These are phyloP conservation scores for Drosophila tsacasi DNA, from an alignment of 1,140 invertebrate species.

Conservation along the genomic window DNA sequence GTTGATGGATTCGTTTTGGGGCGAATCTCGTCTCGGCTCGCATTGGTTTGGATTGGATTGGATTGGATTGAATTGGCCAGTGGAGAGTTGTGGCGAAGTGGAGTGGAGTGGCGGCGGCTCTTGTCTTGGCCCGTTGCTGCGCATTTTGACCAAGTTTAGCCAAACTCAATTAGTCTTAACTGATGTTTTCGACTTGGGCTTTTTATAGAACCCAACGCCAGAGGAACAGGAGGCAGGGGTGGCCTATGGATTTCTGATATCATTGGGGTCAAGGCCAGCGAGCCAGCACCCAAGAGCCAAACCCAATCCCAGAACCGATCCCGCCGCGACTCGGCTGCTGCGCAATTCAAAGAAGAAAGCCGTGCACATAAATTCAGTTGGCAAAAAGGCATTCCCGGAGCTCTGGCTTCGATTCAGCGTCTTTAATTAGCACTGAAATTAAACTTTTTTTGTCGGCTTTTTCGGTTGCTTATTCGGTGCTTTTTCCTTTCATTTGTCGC, in stretches of 20 bases:
- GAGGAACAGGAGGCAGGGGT: slow-evolving; percentile 34
- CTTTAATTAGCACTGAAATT: slow-evolving; percentile 80
- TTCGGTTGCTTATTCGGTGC: slow-evolving; percentile 11
- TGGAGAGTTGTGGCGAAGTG: slow-evolving; percentile 17
- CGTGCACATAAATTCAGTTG: slow-evolving; percentile 65
- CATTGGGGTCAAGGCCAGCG: slow-evolving; percentile 68
- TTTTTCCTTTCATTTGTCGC: slow-evolving; percentile 52
- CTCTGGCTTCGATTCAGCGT: slow-evolving; percentile 37
- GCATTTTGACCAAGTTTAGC: slow-evolving; percentile 77
- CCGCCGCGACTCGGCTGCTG: slow-evolving; percentile 37
- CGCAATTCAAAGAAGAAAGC: slow-evolving; percentile 79
- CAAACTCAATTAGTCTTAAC: slow-evolving; percentile 78
- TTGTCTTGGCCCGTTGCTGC: slow-evolving; percentile 46
- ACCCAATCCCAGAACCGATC: slow-evolving; percentile 28
- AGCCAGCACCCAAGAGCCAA: slow-evolving; percentile 34
- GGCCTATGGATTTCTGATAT: slow-evolving; percentile 56
- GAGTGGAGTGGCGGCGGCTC: slow-evolving; percentile 42
- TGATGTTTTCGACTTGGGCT: slow-evolving; percentile 55
- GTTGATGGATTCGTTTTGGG: slow-evolving; percentile 70
- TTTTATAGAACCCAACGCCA: slow-evolving; percentile 45
- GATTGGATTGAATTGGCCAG: slow-evolving; percentile 40
- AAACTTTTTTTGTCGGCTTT: slow-evolving; percentile 33
- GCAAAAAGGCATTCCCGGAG: slow-evolving; percentile 19
- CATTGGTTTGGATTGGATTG: slow-evolving; percentile 34
- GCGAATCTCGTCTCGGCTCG: slow-evolving; percentile 28